Percentiles rank a stretch among this genome's conserved stretches.
Evolutionary conservation across 2,888 invertebrate genomes (phyloP).

Genomic region (Lithophane ornitopus): DNA sequence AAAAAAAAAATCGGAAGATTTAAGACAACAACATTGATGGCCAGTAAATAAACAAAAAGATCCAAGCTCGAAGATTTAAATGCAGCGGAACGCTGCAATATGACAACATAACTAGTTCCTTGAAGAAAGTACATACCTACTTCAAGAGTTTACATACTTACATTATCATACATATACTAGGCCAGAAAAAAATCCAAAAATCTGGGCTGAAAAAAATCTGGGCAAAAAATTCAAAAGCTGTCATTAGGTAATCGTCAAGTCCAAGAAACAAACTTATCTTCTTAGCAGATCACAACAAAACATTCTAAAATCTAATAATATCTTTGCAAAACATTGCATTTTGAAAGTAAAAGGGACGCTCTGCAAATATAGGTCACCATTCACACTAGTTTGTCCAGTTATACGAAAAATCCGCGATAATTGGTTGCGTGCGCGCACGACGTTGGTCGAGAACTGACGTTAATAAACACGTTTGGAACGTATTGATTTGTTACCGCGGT

Average conservation of each 20-base stretch:
- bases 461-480: constrained; percentile 67
- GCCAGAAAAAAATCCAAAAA: neutral
- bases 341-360: constrained; percentile 65
- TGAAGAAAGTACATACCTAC: neutral
- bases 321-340: constrained; percentile 28
- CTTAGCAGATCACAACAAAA: constrained; percentile 1
- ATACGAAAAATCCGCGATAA: constrained; percentile 66
- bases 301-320: constrained; percentile 12
- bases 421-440: constrained; percentile 70
- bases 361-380: constrained; percentile 50
- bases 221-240: too few species aligned
- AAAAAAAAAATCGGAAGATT: too few species aligned
- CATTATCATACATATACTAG: too few species aligned
- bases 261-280: neutral
- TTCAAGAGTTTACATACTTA: neutral
- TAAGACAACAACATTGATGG: too few species aligned
- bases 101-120: neutral
- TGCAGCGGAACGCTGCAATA: too few species aligned
- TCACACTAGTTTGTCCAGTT: constrained; percentile 58
- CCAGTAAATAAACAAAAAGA: too few species aligned
- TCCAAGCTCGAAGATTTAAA: too few species aligned
- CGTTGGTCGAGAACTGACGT: constrained; percentile 56
- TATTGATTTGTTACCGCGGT: constrained; percentile 66
- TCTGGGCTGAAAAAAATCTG: too few species aligned
- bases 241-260: neutral